Base-by-base conservation (phyloP, 1,140 invertebrate genomes). In the Plectus sambesii region DNA sequence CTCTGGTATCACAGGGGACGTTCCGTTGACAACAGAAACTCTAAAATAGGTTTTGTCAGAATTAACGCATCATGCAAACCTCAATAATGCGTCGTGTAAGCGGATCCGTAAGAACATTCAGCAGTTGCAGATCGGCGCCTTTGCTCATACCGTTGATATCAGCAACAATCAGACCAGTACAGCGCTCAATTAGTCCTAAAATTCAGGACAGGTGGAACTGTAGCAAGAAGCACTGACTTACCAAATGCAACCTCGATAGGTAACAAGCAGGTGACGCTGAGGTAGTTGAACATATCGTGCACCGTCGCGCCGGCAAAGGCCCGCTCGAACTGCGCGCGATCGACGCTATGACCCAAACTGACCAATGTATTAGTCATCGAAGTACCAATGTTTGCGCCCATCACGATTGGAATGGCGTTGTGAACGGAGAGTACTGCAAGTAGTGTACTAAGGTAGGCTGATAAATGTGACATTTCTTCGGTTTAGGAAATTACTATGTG, bases 261-360 rank as follows among this genome's bases (percentile, higher is more conserved):
- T 17, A 75, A 56, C 5, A 75, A 49, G 15, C 62, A 56, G 40
- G 74, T 62, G 17, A 76, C 71, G 42, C 69, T 59, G 19, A 75
- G 54, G 62, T 73, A 72, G 59, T 75, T 75, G 54, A 74, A 76
- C 49, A 72, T 70, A 47, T 74, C 72, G 38, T 70, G 69, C 2
- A 74, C 58, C 0, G 68, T 73, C 2, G 72, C 72, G 5, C 67
- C 72, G 8, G 70, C 68, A 56, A 74, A 74, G 9, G 71, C 71
- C 27, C 72, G 44, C 33, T 69, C 47, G 51, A 73, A 73, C 49
- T 71, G 51, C 9, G 53, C 60, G 42, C 66, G 66, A 46, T 74
- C 58, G 5, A 59, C 60, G 17, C 55, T 57, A 51, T 72, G 61
- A 25, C 59, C 46, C 54, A 70, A 38, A 50, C 66, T 47, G 17